Evolutionary conservation across 2,113 vertebrate species (phyloP), one percentile per base, ranked within the genome.

Genomic region (Circaetus gallicus): DNA sequence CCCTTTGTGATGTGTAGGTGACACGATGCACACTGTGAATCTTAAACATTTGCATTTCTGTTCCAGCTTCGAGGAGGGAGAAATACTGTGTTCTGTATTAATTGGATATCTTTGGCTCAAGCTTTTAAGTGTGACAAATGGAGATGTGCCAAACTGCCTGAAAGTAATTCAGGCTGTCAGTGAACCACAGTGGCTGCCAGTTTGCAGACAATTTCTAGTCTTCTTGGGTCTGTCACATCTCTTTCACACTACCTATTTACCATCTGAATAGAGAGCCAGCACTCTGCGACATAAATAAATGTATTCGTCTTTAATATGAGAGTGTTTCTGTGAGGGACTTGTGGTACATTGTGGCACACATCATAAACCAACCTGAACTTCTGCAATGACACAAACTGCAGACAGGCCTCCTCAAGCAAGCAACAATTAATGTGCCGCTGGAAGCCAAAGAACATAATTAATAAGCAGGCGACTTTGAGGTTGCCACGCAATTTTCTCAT

Each of bases 151-250:
- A 97, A 97, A 95, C 87, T 92, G 95, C 96, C 92, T 96, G 97
- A 96, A 97, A 97, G 94, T 97, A 97, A 98, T 98, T 96, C 63
- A 15, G 94, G 82, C 97, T 97, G 96, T 98, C 96, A 97, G 94
- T 88, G 96, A 97, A 97, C 96, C 95, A 70, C 91, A 36, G 84
- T 34, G 87, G 55, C 96, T 98, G 97, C 97, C 98, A 98, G 96
- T 97, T 90, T 97, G 79, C 93, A 97, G 96, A 97, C 88, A 96
- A 92, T 97, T 97, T 97, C 97, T 96, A 69, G 95, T 95, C 90
- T 96, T 97, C 71, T 81, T 97, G 90, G 63, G 89, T 97, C 96
- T 97, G 94, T 97, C 97, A 97, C 96, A 89, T 98, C 96, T 97
- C 91, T 97, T 97, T 97, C 93, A 92, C 87, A 61, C 95, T 96